A percentile compares a stretch with the other conserved stretches of the same genome.
Conservation (phyloP, 2,888 invertebrate species). For the Schizotus pectinicornis region DNA sequence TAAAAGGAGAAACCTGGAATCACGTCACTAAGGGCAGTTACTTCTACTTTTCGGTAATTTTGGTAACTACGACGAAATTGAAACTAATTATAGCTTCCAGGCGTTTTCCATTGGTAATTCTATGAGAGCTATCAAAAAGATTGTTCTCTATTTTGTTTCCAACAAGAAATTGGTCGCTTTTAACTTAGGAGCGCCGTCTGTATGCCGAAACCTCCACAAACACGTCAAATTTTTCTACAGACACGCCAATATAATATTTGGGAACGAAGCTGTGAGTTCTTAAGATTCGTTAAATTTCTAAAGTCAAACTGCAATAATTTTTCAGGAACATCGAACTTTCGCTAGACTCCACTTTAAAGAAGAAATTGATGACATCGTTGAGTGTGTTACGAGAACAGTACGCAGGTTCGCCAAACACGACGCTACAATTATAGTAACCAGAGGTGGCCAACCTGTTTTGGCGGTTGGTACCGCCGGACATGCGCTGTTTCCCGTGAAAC, state of each 20-base stretch:
- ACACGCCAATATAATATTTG: constrained; percentile 39
- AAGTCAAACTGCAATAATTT: constrained; percentile 11
- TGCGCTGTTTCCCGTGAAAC: constrained; percentile 23
- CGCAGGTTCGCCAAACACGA: too few species aligned
- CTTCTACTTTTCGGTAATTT: constrained; percentile 42
- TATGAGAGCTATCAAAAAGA: constrained; percentile 24
- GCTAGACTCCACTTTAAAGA: constrained; percentile 24
- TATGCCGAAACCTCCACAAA: constrained; percentile 31
- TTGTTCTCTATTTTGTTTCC: constrained; percentile 26
- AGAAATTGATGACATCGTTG: background rate
- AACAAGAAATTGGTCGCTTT: constrained; percentile 37
- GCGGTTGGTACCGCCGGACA: constrained; percentile 9
- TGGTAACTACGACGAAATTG: background rate
- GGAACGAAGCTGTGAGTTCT: constrained; percentile 42
- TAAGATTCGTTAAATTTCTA: background rate
- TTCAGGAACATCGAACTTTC: constrained; percentile 40
- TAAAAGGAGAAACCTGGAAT: constrained; percentile 13
- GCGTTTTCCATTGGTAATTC: constrained; percentile 42
- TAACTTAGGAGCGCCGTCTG: constrained; percentile 42
- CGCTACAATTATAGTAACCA: constrained; percentile 37
- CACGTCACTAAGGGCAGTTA: constrained; percentile 26
- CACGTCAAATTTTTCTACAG: constrained; percentile 35
- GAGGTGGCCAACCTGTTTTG: constrained; percentile 36
- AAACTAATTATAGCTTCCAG: constrained; percentile 30
- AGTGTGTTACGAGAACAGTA: constrained; percentile 10